Conservation (phyloP, 2,113 vertebrate species). For the Siniperca chuatsi region DNA sequence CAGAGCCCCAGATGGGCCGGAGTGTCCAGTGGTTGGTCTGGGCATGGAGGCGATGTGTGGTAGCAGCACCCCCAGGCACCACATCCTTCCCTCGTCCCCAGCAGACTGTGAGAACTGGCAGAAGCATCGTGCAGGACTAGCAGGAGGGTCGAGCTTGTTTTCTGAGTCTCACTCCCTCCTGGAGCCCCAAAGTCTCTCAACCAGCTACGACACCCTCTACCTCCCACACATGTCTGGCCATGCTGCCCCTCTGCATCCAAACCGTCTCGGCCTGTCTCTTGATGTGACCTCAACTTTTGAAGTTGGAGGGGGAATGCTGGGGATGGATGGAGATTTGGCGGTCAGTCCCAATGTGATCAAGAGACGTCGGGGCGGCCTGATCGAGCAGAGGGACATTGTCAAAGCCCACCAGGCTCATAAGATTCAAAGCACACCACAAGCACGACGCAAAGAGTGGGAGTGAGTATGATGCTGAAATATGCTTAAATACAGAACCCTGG, state of each 20-base stretch:
- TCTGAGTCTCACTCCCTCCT: slow-evolving; percentile 82
- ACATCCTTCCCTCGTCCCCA: slow-evolving; percentile 81
- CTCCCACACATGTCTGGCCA: slow-evolving; percentile 70
- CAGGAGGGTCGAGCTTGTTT: slow-evolving; percentile 76
- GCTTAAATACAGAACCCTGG: not conserved
- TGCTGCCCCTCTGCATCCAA: slow-evolving; percentile 59
- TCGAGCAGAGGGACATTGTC: slow-evolving; percentile 96
- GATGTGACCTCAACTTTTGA: slow-evolving; percentile 79
- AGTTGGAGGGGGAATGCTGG: slow-evolving; percentile 67
- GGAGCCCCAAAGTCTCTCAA: slow-evolving; percentile 83
- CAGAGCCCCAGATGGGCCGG: slow-evolving; percentile 19
- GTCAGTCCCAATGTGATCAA: slow-evolving; percentile 94
- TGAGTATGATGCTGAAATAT: slow-evolving; percentile 84
- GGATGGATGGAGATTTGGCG: slow-evolving; percentile 81
- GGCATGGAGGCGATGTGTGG: slow-evolving; percentile 57
- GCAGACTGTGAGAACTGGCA: slow-evolving; percentile 89
- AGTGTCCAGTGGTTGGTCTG: slow-evolving; percentile 68
- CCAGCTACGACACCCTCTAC: slow-evolving; percentile 87
- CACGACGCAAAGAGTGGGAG: slow-evolving; percentile 98
- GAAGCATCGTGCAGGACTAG: slow-evolving; percentile 85
- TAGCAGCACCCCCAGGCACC: slow-evolving; percentile 70
- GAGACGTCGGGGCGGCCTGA: slow-evolving; percentile 92
- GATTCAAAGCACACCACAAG: slow-evolving; percentile 98
- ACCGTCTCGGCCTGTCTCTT: slow-evolving; percentile 74
- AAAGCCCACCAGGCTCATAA: slow-evolving; percentile 97